Evolutionary conservation across 2,113 vertebrate genomes (phyloP).

Genomic region (Apistogramma diplotaenia): DNA sequence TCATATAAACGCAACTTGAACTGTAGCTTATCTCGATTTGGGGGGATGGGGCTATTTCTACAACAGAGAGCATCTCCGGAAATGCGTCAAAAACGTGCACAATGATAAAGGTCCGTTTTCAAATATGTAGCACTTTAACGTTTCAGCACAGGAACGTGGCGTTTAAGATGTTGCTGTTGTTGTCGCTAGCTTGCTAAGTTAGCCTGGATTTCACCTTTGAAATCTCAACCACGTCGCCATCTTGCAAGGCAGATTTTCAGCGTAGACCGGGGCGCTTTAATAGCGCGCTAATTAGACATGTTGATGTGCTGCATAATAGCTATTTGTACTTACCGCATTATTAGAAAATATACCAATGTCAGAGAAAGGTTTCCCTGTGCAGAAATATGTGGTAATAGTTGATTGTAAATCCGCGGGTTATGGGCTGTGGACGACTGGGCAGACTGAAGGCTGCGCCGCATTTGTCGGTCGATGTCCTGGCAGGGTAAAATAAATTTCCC

Average conservation of each 20-base stretch:
- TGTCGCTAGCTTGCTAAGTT: conserved; percentile 62
- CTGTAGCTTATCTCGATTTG: conserved; percentile 42
- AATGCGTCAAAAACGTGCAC: conserved; percentile 17
- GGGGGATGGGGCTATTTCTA: conserved; percentile 57
- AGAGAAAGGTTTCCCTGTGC: conserved; percentile 14
- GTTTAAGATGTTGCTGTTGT: conserved; percentile 43
- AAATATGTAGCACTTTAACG: not conserved
- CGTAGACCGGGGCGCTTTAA: conserved; percentile 54
- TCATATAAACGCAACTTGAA: conserved; percentile 42
- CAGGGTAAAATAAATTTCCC: conserved; percentile 38
- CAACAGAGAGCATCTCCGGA: conserved; percentile 30
- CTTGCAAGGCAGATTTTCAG: conserved; percentile 74
- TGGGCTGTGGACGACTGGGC: conserved; percentile 63
- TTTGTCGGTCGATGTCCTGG: conserved; percentile 74
- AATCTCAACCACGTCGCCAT: conserved; percentile 80
- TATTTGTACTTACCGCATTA: conserved; percentile 75
- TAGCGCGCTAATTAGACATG: conserved; percentile 24
- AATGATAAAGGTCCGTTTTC: not conserved
- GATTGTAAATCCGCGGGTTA: conserved; percentile 72
- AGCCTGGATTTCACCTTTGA: conserved; percentile 77
- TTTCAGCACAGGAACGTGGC: not conserved
- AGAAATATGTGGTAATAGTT: conserved; percentile 31
- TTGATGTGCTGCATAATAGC: not conserved
- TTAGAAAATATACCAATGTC: conserved; percentile 21
- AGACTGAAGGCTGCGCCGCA: conserved; percentile 74